Conservation (phyloP, 2,888 invertebrate species). For the Notocelia uddmanniana region DNA sequence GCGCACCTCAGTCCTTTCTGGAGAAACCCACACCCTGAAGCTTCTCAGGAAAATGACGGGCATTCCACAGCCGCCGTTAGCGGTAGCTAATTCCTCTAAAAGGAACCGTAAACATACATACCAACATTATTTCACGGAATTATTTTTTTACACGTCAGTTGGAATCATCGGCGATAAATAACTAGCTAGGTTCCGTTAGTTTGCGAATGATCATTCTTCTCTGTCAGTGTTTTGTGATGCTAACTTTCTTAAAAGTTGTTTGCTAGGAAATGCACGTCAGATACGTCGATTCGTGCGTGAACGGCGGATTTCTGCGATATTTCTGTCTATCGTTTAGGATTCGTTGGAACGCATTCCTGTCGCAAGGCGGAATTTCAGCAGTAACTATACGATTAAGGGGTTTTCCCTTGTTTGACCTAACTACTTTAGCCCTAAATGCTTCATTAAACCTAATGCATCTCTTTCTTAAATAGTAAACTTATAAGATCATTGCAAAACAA, state of each 20-base stretch:
- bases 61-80: neutral
- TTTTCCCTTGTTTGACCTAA: too few species aligned
- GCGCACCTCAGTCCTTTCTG: too few species aligned
- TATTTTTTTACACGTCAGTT: conserved; percentile 2
- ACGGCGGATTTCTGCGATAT: neutral
- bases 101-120: neutral
- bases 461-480: too few species aligned
- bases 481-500: too few species aligned
- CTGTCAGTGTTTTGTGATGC: conserved; percentile 14
- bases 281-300: neutral
- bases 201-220: conserved; percentile 3
- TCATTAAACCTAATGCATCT: too few species aligned
- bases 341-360: conserved; percentile 9
- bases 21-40: too few species aligned
- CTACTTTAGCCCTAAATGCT: too few species aligned
- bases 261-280: neutral
- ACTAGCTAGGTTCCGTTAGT: conserved; percentile 15
- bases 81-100: neutral
- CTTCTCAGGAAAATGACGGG: too few species aligned
- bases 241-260: neutral
- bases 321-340: conserved; percentile 25
- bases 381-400: too few species aligned
- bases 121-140: conserved; percentile 12
- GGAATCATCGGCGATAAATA: conserved; percentile 25
- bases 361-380: neutral